A percentile compares a stretch with the other conserved stretches of the same genome.
Evolutionary conservation across 2,888 invertebrate genomes (phyloP).

Genomic region (Pardosa pseudoannulata): DNA sequence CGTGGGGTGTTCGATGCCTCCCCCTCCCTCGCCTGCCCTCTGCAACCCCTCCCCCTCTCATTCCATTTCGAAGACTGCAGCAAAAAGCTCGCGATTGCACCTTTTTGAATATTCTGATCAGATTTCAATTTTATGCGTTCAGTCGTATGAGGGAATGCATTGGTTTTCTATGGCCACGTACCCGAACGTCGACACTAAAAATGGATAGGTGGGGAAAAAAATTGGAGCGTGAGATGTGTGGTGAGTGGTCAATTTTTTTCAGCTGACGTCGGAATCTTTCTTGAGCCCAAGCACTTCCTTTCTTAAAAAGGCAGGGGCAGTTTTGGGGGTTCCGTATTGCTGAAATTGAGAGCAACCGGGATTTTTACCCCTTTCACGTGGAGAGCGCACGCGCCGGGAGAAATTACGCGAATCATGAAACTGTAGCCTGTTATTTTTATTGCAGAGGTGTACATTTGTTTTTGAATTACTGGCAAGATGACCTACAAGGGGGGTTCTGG

Average conservation of each 20-base stretch:
- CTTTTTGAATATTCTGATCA: slow-evolving; percentile 72
- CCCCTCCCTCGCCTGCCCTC: too few species aligned
- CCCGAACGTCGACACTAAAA: slow-evolving; percentile 33
- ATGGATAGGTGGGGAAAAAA: slow-evolving; percentile 46
- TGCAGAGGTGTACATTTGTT: too few species aligned
- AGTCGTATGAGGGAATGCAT: slow-evolving; percentile 33
- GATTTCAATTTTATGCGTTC: slow-evolving; percentile 68
- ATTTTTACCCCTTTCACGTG: too few species aligned
- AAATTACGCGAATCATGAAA: too few species aligned
- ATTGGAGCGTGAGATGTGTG: slow-evolving; percentile 50
- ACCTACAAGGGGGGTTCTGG: too few species aligned
- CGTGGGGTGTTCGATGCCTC: not conserved
- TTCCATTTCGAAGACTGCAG: slow-evolving; percentile 23
- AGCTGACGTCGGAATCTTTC: not conserved
- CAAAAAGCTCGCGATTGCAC: slow-evolving; percentile 51
- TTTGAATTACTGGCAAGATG: too few species aligned
- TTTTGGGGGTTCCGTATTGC: not conserved
- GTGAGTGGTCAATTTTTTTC: slow-evolving; percentile 15
- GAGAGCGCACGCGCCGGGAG: too few species aligned
- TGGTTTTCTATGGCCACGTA: slow-evolving; percentile 46
- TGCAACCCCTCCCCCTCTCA: too few species aligned
- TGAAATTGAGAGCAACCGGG: not conserved
- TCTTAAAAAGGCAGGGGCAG: not conserved
- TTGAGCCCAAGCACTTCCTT: not conserved
- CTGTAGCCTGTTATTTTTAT: too few species aligned